phyloP scores from a whole-genome alignment of 2,113 vertebrate genomes.

The Odontesthes bonariensis region DNA sequence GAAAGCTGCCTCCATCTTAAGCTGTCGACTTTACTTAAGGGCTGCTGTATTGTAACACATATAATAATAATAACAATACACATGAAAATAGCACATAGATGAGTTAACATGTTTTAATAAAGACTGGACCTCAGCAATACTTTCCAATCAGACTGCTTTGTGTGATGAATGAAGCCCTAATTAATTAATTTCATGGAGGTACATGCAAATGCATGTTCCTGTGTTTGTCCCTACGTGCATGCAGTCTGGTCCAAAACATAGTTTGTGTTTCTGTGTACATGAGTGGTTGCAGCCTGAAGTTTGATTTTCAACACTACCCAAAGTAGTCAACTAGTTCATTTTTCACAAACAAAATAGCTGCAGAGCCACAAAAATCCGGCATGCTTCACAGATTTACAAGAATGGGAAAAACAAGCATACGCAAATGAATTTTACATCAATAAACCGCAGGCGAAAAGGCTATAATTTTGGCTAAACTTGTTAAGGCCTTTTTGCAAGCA shows the following conservation, averaged over 20 bases:
- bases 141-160: slow-evolving; percentile 26
- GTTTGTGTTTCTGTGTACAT: background rate
- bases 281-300: background rate
- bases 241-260: background rate
- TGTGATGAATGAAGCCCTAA: slow-evolving; percentile 59
- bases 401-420: background rate
- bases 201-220: slow-evolving; percentile 22
- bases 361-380: slow-evolving; percentile 1
- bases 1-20: slow-evolving; percentile 20
- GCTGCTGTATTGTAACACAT: background rate
- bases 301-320: background rate
- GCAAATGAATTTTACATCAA: background rate
- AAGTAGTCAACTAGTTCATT: background rate
- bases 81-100: background rate
- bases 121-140: slow-evolving; percentile 16
- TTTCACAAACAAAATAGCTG: background rate
- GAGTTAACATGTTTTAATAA: slow-evolving; percentile 1
- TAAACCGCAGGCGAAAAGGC: background rate
- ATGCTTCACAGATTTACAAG: background rate
- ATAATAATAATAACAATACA: no score
- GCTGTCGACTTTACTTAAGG: slow-evolving; percentile 22
- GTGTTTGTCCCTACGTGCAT: slow-evolving; percentile 11
- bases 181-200: slow-evolving; percentile 11
- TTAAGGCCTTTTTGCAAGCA: background rate
- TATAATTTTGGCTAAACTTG: background rate